Evolutionary conservation across 2,797 vertebrate genomes (phyloP).

Genomic region (Pogoniulus pusillus): DNA sequence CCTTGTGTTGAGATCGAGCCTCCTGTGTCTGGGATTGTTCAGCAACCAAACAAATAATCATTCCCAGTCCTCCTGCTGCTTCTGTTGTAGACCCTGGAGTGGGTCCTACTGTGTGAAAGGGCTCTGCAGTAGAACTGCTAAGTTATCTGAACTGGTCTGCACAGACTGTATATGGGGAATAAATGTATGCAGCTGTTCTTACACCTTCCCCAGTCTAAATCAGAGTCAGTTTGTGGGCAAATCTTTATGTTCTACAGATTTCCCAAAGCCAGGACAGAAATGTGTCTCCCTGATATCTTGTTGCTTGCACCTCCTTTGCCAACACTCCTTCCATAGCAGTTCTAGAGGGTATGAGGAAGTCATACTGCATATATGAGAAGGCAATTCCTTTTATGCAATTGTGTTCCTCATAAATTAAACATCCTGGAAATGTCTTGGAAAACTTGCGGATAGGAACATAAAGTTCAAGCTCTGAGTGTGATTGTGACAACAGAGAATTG

Average conservation of each 20-base stretch:
- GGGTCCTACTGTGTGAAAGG: neutral
- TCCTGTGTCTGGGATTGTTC: neutral
- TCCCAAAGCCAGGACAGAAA: neutral
- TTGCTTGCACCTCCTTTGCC: neutral
- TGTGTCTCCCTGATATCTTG: neutral
- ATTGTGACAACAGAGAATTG: neutral
- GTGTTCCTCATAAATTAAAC: neutral
- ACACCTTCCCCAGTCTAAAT: neutral
- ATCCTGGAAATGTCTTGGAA: neutral
- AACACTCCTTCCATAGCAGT: neutral
- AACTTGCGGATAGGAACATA: neutral
- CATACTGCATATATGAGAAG: neutral
- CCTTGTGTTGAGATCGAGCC: too few species aligned
- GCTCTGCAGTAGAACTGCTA: neutral
- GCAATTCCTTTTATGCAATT: neutral
- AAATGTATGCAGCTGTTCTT: neutral
- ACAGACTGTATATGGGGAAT: neutral
- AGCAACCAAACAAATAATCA: neutral
- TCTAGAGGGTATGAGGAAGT: neutral
- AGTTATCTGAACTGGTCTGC: neutral
- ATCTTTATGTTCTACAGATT: neutral
- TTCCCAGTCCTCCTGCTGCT: neutral
- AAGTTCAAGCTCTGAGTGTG: neutral
- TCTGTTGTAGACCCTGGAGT: neutral
- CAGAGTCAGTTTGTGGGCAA: neutral